Evolutionary conservation across 2,888 invertebrate genomes (phyloP), one percentile per base, ranked within the genome.

Genomic region (Trissolcus japonicus): DNA sequence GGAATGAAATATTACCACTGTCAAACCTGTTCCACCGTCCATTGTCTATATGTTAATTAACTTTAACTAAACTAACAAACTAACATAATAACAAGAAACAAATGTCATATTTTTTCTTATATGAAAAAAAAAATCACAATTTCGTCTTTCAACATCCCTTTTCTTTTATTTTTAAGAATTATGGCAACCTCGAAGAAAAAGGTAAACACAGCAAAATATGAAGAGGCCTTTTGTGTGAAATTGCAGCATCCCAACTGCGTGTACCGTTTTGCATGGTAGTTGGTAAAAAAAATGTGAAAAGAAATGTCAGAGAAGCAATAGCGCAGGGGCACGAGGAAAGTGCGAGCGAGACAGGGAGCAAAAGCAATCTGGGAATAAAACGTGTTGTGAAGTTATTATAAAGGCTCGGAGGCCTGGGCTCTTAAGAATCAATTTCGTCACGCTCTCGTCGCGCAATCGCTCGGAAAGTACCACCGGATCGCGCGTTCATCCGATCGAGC

Each of bases 1-100:
- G 78, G 80, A n/a, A 80, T 82, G 83, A 82, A 81, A 84, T 81
- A 85, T 83, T 78, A 80, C 76, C 78, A 66, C 67, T 57, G 62
- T 76, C 62, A 80, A 80, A 80, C 80, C 78, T 81, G 81, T 79
- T 79, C 61, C 60, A 61, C 59, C 41, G 76, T 69, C 76, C 60
- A 75, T 73, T 76, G 78, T 76, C 48, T 50, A 51, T 14, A 71
- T 61, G 51, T 25, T 69, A 61, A 76, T 61, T 50, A 60, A 73
- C 54, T 35, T 46, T 40, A 43, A 17, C 25, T 43, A n/a, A n/a
- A 13, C 14, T 6, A n/a, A n/a, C n/a, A 43, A 11, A 46, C 14
- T 46, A 6, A 46, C 35, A 35, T 9, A 7, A 6, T 7, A 29
- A 35, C 35, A 35, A 25, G n/a, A 25, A 25, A 25, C 25, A 25